phyloP scores from a whole-genome alignment of 1,140 invertebrate species.

The Stegodyphus dumicola region DNA sequence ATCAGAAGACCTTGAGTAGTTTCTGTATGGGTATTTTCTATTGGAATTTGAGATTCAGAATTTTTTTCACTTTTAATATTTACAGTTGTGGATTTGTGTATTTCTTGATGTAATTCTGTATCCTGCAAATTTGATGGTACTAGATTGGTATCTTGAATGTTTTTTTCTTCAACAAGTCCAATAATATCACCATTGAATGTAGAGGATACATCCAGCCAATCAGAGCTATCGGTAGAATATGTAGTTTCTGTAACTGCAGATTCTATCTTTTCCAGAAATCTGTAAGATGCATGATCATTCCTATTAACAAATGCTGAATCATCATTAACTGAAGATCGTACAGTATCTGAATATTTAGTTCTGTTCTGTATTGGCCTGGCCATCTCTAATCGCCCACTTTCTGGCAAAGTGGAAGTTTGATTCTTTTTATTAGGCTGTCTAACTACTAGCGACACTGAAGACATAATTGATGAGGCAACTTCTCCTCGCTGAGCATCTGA shows the following conservation, averaged over 20 bases:
- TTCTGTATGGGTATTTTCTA: too few relatives aligned
- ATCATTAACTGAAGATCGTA: not conserved
- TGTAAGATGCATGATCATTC: constrained; percentile 14
- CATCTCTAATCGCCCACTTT: not conserved
- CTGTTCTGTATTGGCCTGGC: not conserved
- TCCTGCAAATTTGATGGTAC: too few relatives aligned
- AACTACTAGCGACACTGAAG: constrained; percentile 43
- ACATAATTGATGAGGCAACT: constrained; percentile 50
- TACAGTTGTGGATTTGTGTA: too few relatives aligned
- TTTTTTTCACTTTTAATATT: too few relatives aligned
- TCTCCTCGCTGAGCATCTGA: not conserved
- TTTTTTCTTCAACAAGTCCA: too few relatives aligned
- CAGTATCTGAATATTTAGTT: not conserved
- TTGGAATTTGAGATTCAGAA: too few relatives aligned
- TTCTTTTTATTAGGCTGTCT: constrained; percentile 18
- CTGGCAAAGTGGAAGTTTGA: not conserved
- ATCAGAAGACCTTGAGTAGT: too few relatives aligned
- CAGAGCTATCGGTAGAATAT: not conserved
- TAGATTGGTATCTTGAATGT: too few relatives aligned
- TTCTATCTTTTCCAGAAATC: constrained; percentile 14
- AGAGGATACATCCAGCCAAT: not conserved
- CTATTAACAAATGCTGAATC: not conserved
- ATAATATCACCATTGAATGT: too few relatives aligned
- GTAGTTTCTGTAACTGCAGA: not conserved
- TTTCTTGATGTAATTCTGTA: too few relatives aligned